Evolutionary conservation across 2,797 vertebrate genomes (phyloP).

Genomic region (Nannoperca australis): DNA sequence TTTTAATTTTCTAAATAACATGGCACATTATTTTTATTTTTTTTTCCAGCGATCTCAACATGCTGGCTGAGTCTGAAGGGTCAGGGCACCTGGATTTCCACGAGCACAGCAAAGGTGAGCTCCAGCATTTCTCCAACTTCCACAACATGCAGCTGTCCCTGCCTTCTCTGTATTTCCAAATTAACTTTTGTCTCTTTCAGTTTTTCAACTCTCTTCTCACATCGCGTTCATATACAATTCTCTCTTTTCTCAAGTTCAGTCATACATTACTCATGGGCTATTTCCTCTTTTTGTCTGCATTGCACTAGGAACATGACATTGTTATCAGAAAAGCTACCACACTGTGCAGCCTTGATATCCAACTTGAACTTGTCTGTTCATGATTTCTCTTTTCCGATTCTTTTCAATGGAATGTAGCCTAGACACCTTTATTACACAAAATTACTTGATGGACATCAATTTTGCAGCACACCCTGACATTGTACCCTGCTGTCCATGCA

Average conservation of each 20-base stretch:
- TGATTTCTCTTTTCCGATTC: neutral
- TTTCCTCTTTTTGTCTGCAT: conserved; percentile 24
- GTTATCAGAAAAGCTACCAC: conserved; percentile 8
- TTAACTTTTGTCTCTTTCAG: conserved; percentile 20
- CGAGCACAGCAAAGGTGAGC: conserved; percentile 90
- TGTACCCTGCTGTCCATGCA: conserved; percentile 62
- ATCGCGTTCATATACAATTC: conserved; percentile 23
- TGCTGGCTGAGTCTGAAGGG: conserved; percentile 93
- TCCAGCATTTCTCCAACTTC: neutral
- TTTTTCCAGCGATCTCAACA: conserved; percentile 94
- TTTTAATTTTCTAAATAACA: neutral
- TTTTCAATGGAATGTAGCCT: neutral
- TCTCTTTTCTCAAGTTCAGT: conserved; percentile 17
- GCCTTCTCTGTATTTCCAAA: conserved; percentile 10
- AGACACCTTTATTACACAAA: conserved; percentile 16
- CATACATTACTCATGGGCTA: conserved; percentile 21
- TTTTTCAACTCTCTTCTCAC: conserved; percentile 8
- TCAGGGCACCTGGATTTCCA: conserved; percentile 92
- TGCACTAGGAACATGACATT: neutral
- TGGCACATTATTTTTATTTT: conserved; percentile 14
- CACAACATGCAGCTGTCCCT: neutral
- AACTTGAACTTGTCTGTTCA: conserved; percentile 1
- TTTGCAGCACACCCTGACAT: conserved; percentile 72
- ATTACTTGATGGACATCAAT: conserved; percentile 59
- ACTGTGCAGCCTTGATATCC: neutral